phyloP scores from a whole-genome alignment of 2,888 invertebrate species.

The Cryptophagus acutangulus region DNA sequence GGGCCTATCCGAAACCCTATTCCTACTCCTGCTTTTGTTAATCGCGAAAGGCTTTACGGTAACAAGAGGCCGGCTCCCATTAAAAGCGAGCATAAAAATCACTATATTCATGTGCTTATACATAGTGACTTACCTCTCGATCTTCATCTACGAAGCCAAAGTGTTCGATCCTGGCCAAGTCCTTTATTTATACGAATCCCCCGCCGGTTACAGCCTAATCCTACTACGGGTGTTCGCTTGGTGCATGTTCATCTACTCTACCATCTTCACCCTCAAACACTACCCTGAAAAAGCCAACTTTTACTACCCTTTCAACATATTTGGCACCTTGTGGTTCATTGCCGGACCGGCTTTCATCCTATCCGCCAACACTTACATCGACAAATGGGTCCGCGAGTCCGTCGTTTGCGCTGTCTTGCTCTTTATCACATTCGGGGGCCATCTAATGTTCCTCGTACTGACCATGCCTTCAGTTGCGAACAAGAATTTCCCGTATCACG shows the following conservation, averaged over 20 bases:
- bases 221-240: slow-evolving; percentile 72
- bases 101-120: slow-evolving; percentile 77
- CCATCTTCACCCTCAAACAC: slow-evolving; percentile 71
- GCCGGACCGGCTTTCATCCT: slow-evolving; percentile 76
- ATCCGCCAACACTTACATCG: slow-evolving; percentile 73
- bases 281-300: slow-evolving; percentile 79
- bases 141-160: slow-evolving; percentile 77
- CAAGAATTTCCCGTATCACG: slow-evolving; percentile 87
- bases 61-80: slow-evolving; percentile 74
- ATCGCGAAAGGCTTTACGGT: slow-evolving; percentile 89
- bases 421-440: slow-evolving; percentile 59
- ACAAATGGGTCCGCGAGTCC: slow-evolving; percentile 74
- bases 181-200: slow-evolving; percentile 84
- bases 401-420: slow-evolving; percentile 63
- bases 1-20: slow-evolving; percentile 68
- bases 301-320: slow-evolving; percentile 76
- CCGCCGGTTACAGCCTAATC: slow-evolving; percentile 80
- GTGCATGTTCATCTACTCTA: slow-evolving; percentile 69
- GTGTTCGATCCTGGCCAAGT: slow-evolving; percentile 89
- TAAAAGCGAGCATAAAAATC: slow-evolving; percentile 68
- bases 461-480: slow-evolving; percentile 83
- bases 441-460: slow-evolving; percentile 64
- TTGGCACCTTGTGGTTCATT: slow-evolving; percentile 83
- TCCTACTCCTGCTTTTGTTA: slow-evolving; percentile 71
- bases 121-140: slow-evolving; percentile 63